These are phyloP conservation scores for Dusona sp. DNA, from an alignment of 2,888 invertebrate genomes.

Conservation along the genomic window DNA sequence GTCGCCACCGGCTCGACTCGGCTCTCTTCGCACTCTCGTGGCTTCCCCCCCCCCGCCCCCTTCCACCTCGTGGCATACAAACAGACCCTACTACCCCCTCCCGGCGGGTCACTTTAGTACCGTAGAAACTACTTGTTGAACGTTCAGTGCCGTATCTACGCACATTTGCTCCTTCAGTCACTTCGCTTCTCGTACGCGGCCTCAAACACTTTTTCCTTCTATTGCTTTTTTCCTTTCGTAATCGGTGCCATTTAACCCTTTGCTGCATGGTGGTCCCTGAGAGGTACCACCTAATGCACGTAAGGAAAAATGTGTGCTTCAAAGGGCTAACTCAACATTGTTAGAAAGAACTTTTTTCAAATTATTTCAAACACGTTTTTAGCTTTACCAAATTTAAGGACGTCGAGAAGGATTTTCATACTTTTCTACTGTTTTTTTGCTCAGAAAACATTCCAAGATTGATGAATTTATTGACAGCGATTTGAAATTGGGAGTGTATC, in stretches of 20 bases:
- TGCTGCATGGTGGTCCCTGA: no score
- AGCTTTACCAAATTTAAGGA: not conserved
- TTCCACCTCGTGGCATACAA: conserved; percentile 67
- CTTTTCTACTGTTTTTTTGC: not conserved
- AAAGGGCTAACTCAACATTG: not conserved
- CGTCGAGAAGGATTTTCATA: not conserved
- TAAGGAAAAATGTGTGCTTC: no score
- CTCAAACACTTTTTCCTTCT: not conserved
- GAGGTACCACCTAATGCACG: no score
- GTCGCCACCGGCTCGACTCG: conserved; percentile 24
- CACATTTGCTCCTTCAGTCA: conserved; percentile 8
- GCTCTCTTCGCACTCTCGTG: conserved; percentile 48
- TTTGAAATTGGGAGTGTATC: no score
- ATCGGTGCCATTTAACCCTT: not conserved
- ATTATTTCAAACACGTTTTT: not conserved
- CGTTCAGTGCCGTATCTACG: conserved; percentile 71
- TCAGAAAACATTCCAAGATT: no score
- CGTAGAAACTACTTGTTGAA: conserved; percentile 75
- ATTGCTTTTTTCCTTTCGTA: not conserved
- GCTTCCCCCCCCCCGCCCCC: conserved; percentile 52
- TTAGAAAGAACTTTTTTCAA: not conserved
- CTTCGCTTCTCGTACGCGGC: not conserved
- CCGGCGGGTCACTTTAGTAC: conserved; percentile 40
- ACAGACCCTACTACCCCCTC: conserved; percentile 70
- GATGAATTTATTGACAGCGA: no score